Evolutionary conservation across 1,140 invertebrate genomes (phyloP).

Genomic region (Leucophenga varia): DNA sequence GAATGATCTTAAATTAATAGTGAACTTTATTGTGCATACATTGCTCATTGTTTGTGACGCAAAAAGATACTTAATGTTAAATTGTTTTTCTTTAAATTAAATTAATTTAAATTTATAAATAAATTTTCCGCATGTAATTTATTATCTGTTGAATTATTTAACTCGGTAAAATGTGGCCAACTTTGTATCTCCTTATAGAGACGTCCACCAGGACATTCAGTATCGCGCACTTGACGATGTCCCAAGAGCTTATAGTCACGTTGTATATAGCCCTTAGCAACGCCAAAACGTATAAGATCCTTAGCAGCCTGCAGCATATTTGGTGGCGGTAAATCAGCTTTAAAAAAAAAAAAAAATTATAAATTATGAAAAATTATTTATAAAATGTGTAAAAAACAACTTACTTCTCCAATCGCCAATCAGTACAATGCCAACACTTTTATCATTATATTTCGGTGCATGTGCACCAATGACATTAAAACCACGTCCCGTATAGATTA

Average conservation of each 20-base stretch:
- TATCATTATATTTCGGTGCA: slow-evolving; percentile 67
- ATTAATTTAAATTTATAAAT: too few species aligned
- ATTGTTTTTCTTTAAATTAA: too few species aligned
- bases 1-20: slow-evolving; percentile 5
- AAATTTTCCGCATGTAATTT: neutral
- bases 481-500: slow-evolving; percentile 73
- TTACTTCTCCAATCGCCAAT: slow-evolving; percentile 69
- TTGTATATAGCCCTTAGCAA: slow-evolving; percentile 62
- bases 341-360: slow-evolving; percentile 15
- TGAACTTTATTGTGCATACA: slow-evolving; percentile 3
- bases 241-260: slow-evolving; percentile 67
- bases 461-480: slow-evolving; percentile 74
- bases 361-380: neutral
- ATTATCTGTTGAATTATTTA: slow-evolving; percentile 11
- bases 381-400: slow-evolving; percentile 7
- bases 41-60: too few species aligned
- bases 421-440: slow-evolving; percentile 73
- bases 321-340: slow-evolving; percentile 62
- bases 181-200: slow-evolving; percentile 65
- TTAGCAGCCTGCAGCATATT: slow-evolving; percentile 63
- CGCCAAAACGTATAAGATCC: slow-evolving; percentile 65
- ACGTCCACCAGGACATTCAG: slow-evolving; percentile 69
- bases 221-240: slow-evolving; percentile 68
- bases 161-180: slow-evolving; percentile 64
- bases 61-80: too few species aligned